Evolutionary conservation across 1,140 invertebrate species (phyloP).

Genomic region (Leguminivora glycinivorella): DNA sequence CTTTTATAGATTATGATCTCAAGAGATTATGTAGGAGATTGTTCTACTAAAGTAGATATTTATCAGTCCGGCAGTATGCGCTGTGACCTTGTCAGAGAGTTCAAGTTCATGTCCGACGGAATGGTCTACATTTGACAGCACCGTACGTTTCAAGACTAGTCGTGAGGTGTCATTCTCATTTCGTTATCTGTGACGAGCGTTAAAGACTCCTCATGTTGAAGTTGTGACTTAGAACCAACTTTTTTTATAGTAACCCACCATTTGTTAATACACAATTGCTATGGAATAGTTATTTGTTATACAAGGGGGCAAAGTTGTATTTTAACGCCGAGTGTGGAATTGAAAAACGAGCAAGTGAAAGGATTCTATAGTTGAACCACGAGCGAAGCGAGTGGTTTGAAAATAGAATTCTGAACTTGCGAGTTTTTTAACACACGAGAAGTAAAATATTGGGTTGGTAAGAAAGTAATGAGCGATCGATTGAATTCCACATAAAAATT

Average conservation of each 20-base stretch:
- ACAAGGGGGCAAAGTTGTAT: no score
- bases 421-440: no score
- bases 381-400: no score
- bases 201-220: not conserved
- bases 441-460: no score
- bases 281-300: no score
- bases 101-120: conserved; percentile 39
- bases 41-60: not conserved
- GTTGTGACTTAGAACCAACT: not conserved
- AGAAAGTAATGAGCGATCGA: no score
- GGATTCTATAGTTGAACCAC: no score
- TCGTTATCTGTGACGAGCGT: conserved; percentile 51
- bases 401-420: no score
- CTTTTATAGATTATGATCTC: conserved; percentile 9
- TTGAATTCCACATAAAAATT: no score
- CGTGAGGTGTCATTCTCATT: conserved; percentile 67
- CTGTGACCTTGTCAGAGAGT: conserved; percentile 59
- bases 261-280: no score
- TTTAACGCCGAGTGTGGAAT: no score
- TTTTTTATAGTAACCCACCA: not conserved
- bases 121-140: conserved; percentile 44
- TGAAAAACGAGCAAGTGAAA: no score
- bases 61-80: conserved; percentile 33
- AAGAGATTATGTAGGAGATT: not conserved
- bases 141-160: conserved; percentile 48